A percentile compares a stretch with the other conserved stretches of the same genome.
These are phyloP conservation scores for Macrosteles quadrilineatus DNA, from an alignment of 1,140 invertebrate species.

Conservation along the genomic window DNA sequence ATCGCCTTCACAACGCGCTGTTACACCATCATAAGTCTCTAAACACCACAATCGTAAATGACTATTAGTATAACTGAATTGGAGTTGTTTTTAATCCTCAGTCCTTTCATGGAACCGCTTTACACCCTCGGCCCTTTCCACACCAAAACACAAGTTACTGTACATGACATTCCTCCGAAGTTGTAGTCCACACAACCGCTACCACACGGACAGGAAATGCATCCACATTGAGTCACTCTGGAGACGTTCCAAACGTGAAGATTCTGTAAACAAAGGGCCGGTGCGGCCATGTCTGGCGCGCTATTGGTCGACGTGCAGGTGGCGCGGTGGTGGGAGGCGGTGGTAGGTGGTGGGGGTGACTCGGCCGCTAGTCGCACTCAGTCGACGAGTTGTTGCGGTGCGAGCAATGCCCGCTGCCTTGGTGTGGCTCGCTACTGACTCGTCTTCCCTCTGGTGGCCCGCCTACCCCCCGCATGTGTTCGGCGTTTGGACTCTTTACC, in stretches of 20 bases:
- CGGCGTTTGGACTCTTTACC: conserved; percentile 19
- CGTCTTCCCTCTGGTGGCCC: conserved; percentile 20
- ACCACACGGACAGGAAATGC: no score
- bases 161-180: no score
- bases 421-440: conserved; percentile 8
- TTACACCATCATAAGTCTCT: no score
- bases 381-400: neutral
- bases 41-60: no score
- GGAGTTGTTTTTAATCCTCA: no score
- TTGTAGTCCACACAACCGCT: no score
- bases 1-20: no score
- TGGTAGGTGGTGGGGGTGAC: neutral
- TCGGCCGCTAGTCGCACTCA: neutral
- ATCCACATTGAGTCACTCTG: no score
- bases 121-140: no score
- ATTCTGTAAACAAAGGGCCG: conserved; percentile 14
- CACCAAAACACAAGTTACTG: no score
- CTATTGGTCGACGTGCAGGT: neutral
- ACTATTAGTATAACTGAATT: no score
- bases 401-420: conserved; percentile 26
- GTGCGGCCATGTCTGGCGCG: conserved; percentile 1
- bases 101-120: no score
- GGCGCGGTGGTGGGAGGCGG: neutral
- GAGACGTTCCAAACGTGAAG: neutral
- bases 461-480: conserved; percentile 21